Base-by-base conservation (phyloP, 2,797 vertebrate genomes). In the Acipenser oxyrinchus region DNA sequence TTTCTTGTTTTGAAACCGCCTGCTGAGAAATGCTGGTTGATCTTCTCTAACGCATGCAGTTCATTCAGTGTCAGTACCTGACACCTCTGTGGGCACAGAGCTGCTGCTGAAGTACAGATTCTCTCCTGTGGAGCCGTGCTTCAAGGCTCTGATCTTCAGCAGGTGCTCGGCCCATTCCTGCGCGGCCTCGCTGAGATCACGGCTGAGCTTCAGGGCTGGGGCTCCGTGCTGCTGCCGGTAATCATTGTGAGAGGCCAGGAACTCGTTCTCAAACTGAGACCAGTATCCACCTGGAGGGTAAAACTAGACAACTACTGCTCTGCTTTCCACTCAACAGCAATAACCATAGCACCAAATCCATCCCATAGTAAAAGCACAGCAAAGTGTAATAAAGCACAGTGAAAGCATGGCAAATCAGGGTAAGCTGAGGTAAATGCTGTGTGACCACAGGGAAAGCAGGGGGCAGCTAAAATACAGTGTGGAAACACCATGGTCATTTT, bases 141-240 rank as follows among this genome's bases (percentile, higher is more conserved):
- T 0, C 61, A 84, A 0, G 0, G 0, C 2, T 0, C 4, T 63
- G 0, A 0, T 62, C 1, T 37, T 2, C 62, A 86, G 71, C 71
- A 88, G 62, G 13, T 80, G 18, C 0, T 86, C 12, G 0, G 88
- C 88, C 88, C 88, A 90, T 1, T 53, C 18, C 74, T 90, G 86
- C 8, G 86, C 77, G 0, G 74, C 10, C 0, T 2, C 8, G 3
- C 18, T 71, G 65, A 90, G 55, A 1, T 77, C 75, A 0, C 0
- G 48, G 61, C 65, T 83, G 2, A 81, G 23, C 1, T 10, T 76
- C 73, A 90, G 72, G 0, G 75, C 62, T 0, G 74, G 70, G 0
- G 81, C 62, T 1, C 58, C 50, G 64, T 90, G 89, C 13, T 64
- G 64, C 0, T 18, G 55, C 48, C 89, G 77, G 71, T 83, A 83